phyloP scores from a whole-genome alignment of 2,888 invertebrate genomes.

The Ashinkailepas kermadecensis region DNA sequence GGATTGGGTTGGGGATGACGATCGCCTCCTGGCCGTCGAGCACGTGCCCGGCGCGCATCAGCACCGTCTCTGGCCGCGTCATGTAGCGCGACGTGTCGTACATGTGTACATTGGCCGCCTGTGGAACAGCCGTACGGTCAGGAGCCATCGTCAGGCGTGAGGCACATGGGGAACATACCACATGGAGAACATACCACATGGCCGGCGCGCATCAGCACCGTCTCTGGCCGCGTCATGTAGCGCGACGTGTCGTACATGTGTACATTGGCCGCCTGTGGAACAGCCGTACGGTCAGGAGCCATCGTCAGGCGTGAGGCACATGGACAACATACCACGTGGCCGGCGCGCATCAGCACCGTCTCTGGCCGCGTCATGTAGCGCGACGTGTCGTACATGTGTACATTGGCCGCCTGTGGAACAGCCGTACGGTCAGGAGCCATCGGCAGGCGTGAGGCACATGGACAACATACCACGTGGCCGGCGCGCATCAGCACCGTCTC shows the following conservation, averaged over 20 bases:
- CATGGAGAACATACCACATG: no score
- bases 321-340: background rate
- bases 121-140: background rate
- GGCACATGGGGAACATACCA: no score
- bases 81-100: conserved; percentile 17
- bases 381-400: conserved; percentile 12
- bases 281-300: no score
- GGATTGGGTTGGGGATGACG: conserved; percentile 19
- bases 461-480: background rate
- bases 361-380: conserved; percentile 7
- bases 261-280: background rate
- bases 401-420: background rate
- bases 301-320: no score
- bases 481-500: conserved; percentile 19
- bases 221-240: conserved; percentile 7
- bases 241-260: conserved; percentile 19
- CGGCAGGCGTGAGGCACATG: no score
- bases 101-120: conserved; percentile 13
- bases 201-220: conserved; percentile 18
- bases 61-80: conserved; percentile 7
- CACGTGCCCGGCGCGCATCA: conserved; percentile 11
- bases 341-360: conserved; percentile 19
- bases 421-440: no score
- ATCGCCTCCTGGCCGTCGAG: conserved; percentile 10
- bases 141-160: no score